Conservation (phyloP, 2,888 invertebrate genomes). For the Antheraea assamensis region DNA sequence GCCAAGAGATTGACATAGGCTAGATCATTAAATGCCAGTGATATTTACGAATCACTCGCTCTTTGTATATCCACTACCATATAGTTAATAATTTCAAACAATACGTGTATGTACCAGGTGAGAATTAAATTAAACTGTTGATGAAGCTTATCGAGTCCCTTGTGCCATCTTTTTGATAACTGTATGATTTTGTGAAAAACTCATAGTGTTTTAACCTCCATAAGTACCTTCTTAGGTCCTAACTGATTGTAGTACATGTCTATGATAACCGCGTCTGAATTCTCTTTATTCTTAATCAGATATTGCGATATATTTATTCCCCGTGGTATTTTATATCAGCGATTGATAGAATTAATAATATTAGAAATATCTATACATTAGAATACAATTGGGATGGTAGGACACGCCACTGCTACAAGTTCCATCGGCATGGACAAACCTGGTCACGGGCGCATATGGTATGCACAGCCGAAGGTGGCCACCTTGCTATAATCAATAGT, state of each 20-base stretch:
- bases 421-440: conserved; percentile 45
- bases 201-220: neutral
- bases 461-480: conserved; percentile 53
- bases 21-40: too few species aligned
- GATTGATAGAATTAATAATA: neutral
- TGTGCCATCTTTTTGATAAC: neutral
- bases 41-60: too few species aligned
- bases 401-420: conserved; percentile 59
- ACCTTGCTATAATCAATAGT: conserved; percentile 55
- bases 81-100: too few species aligned
- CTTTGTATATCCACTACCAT: too few species aligned
- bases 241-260: neutral
- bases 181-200: neutral
- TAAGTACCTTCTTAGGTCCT: neutral
- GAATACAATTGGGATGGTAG: neutral
- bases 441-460: conserved; percentile 53
- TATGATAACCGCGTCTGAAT: neutral
- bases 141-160: neutral
- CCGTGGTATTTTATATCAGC: neutral
- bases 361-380: neutral
- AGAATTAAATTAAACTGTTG: neutral
- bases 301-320: neutral
- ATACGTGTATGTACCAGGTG: neutral
- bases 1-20: too few species aligned
- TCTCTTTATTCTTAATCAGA: neutral